A percentile compares a stretch with the other conserved stretches of the same genome.
phyloP scores from a whole-genome alignment of 2,888 invertebrate genomes.

The Drosophila parthenogenetica region DNA sequence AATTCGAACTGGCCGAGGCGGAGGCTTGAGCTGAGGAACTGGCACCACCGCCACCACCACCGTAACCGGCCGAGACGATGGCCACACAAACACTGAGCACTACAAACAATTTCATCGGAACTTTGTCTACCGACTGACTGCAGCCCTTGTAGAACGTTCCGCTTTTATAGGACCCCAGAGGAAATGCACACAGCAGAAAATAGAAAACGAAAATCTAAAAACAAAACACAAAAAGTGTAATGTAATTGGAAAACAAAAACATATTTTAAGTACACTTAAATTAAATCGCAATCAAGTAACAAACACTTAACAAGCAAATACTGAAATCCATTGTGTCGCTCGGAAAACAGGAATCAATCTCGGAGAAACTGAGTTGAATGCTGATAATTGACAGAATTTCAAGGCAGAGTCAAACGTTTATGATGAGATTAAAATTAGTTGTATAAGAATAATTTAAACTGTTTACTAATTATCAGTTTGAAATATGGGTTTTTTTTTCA shows the following conservation, averaged over 20 bases:
- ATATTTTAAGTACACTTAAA: slow-evolving; percentile 3
- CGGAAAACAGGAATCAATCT: slow-evolving; percentile 55
- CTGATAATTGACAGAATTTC: background rate
- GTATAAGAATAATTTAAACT: background rate
- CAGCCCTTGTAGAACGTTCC: slow-evolving; percentile 26
- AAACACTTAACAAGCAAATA: slow-evolving; percentile 43
- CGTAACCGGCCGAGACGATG: slow-evolving; percentile 63
- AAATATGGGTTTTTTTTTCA: background rate
- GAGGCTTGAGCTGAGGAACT: slow-evolving; percentile 50
- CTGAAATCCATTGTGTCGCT: slow-evolving; percentile 65
- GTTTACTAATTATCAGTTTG: background rate
- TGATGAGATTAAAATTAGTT: slow-evolving; percentile 9
- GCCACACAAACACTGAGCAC: slow-evolving; percentile 73
- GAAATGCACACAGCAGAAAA: slow-evolving; percentile 27
- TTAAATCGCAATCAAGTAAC: slow-evolving; percentile 22
- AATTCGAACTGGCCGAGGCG: slow-evolving; percentile 42
- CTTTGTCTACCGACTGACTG: slow-evolving; percentile 61
- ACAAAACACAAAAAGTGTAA: slow-evolving; percentile 19
- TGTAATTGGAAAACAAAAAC: slow-evolving; percentile 19
- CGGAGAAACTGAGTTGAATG: slow-evolving; percentile 30
- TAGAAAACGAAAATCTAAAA: slow-evolving; percentile 31
- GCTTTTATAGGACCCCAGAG: slow-evolving; percentile 61
- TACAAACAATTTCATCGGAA: slow-evolving; percentile 75
- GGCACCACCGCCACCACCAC: slow-evolving; percentile 52
- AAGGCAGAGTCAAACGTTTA: background rate